These are phyloP conservation scores for Takifugu rubripes DNA, from an alignment of 2,797 vertebrate species.

Conservation along the genomic window DNA sequence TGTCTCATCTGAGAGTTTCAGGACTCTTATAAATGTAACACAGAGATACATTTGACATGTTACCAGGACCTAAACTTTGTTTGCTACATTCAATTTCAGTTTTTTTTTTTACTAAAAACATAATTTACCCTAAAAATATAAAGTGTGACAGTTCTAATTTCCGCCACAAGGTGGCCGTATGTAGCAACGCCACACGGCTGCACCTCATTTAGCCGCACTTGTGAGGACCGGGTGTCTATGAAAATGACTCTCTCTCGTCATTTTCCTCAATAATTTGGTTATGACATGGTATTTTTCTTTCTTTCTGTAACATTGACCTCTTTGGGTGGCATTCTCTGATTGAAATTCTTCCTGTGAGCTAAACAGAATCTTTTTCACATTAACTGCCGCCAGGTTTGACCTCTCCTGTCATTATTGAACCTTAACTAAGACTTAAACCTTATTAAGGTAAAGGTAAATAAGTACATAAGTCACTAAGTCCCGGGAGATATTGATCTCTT, in stretches of 20 bases:
- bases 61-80: too few species aligned
- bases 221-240: too few species aligned
- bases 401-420: conserved; percentile 10
- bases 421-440: conserved; percentile 14
- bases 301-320: neutral
- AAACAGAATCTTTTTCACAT: neutral
- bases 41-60: neutral
- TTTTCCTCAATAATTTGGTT: too few species aligned
- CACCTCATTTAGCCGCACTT: too few species aligned
- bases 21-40: neutral
- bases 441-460: conserved; percentile 6
- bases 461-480: neutral
- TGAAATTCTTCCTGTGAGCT: too few species aligned
- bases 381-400: neutral
- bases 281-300: neutral
- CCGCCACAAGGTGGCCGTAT: conserved; percentile 49
- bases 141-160: conserved; percentile 8
- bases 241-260: too few species aligned
- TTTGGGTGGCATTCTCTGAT: too few species aligned
- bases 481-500: neutral
- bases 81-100: neutral
- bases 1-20: too few species aligned
- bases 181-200: neutral
- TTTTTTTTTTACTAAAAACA: neutral
- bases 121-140: neutral